Conservation (phyloP, 1,140 invertebrate species). For the Holotrichia oblita region DNA sequence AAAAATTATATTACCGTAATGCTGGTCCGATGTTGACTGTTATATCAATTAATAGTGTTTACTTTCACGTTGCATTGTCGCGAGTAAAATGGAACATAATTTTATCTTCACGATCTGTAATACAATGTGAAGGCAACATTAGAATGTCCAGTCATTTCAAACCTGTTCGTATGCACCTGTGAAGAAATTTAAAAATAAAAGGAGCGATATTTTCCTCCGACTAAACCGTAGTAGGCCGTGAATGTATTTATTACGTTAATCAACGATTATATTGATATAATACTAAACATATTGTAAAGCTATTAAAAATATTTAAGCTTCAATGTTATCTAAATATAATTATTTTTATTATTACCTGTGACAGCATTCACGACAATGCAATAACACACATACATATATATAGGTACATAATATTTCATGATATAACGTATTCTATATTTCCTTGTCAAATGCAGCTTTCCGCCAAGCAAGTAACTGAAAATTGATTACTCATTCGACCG, state of each 20-base stretch:
- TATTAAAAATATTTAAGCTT: background rate
- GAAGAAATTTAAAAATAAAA: constrained; percentile 23
- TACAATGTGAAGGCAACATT: constrained; percentile 26
- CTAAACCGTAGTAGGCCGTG: background rate
- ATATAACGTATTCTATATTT: background rate
- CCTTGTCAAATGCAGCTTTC: background rate
- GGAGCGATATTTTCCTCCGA: background rate
- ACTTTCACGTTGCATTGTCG: constrained; percentile 29
- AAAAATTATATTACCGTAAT: constrained; percentile 28
- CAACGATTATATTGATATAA: background rate
- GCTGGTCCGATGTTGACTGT: background rate
- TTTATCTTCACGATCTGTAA: constrained; percentile 23
- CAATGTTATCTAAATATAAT: too few relatives aligned
- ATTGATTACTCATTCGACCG: constrained; percentile 17
- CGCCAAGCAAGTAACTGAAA: background rate
- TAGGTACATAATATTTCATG: background rate
- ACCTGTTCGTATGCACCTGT: constrained; percentile 29
- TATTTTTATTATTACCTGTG: too few relatives aligned
- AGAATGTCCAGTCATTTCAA: constrained; percentile 32
- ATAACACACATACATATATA: too few relatives aligned
- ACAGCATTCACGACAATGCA: background rate
- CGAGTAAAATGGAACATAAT: constrained; percentile 31
- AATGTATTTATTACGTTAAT: background rate
- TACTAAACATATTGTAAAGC: background rate
- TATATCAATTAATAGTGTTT: constrained; percentile 32